A percentile compares a stretch with the other conserved stretches of the same genome.
Evolutionary conservation across 2,113 vertebrate genomes (phyloP).

Genomic region (Hystrix cristata): DNA sequence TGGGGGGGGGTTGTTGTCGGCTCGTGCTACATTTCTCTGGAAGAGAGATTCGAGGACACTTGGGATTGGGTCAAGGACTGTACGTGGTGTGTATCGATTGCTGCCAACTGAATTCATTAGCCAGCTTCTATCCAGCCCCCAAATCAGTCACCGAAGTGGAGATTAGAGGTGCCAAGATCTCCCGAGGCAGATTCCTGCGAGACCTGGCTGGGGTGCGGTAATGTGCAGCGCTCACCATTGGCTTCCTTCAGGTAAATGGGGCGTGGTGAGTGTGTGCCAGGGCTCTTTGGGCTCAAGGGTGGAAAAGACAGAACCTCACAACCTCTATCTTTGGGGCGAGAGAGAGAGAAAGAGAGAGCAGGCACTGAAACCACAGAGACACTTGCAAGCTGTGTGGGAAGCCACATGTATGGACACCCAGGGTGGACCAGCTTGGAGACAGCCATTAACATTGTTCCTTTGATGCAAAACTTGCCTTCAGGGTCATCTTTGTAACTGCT

Average conservation of each 20-base stretch:
- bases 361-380: fast-evolving
- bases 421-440: fast-evolving
- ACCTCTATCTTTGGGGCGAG: neutral
- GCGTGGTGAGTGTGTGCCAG: fast-evolving
- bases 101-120: neutral
- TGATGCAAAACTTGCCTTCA: neutral
- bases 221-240: fast-evolving
- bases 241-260: fast-evolving
- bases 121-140: neutral
- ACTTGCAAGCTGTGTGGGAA: fast-evolving
- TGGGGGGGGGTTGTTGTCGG: neutral
- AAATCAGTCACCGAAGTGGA: neutral
- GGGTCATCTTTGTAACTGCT: fast-evolving
- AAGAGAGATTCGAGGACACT: neutral
- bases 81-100: fast-evolving
- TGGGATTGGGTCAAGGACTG: neutral
- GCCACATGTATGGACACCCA: fast-evolving
- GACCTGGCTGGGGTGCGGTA: fast-evolving
- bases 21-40: neutral
- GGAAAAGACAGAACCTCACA: neutral
- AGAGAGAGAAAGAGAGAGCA: fast-evolving
- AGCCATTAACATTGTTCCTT: fast-evolving
- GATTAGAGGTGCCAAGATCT: neutral
- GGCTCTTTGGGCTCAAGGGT: neutral
- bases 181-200: fast-evolving